Conservation (phyloP, 2,797 vertebrate species). For the Lemur catta region DNA sequence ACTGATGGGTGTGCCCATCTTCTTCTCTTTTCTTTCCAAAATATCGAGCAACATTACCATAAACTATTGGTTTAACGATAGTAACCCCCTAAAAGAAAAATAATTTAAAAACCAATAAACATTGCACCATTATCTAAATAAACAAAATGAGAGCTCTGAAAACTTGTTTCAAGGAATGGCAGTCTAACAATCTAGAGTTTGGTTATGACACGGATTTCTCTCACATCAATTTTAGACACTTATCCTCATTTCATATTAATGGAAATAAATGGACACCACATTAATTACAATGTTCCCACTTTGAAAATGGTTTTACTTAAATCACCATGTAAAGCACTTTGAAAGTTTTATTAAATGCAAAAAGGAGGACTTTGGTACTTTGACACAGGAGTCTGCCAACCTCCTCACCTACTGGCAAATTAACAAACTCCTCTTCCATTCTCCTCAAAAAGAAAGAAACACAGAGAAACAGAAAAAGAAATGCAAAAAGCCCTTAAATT, state of each 20-base stretch:
- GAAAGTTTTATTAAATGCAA: background rate
- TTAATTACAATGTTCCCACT: background rate
- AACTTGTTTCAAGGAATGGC: background rate
- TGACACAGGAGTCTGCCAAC: too few species aligned
- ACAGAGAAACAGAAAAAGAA: background rate
- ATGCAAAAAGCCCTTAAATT: background rate
- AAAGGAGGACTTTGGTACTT: background rate
- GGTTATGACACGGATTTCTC: background rate
- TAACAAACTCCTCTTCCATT: too few species aligned
- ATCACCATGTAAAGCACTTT: background rate
- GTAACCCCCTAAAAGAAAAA: constrained; percentile 91
- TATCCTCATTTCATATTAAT: background rate
- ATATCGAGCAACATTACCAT: constrained; percentile 97
- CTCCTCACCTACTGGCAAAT: too few species aligned
- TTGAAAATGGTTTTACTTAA: constrained; percentile 19
- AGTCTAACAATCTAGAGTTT: background rate
- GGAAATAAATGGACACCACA: background rate
- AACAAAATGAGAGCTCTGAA: background rate
- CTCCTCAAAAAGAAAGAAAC: too few species aligned
- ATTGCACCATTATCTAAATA: background rate
- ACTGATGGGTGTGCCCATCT: constrained; percentile 98
- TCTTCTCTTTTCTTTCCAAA: constrained; percentile 98
- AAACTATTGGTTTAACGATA: constrained; percentile 97
- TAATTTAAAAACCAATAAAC: constrained; percentile 48
- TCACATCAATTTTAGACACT: background rate